These are phyloP conservation scores for Nowickia ferox DNA, from an alignment of 2,888 invertebrate genomes.

Conservation along the genomic window DNA sequence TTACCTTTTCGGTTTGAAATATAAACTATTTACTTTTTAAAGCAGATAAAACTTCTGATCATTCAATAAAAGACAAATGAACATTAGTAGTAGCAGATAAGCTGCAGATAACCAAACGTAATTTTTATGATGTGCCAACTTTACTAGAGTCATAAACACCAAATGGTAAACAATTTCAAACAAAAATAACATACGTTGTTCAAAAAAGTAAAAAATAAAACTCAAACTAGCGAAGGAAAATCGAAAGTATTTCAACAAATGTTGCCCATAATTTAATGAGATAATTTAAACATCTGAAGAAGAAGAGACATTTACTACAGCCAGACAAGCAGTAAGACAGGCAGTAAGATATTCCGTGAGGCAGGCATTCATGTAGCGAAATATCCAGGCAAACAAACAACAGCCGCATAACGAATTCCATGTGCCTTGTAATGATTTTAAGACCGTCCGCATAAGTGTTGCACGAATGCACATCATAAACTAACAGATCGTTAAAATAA, in stretches of 20 bases:
- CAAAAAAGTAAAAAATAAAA: not conserved
- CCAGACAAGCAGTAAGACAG: not conserved
- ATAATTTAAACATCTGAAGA: slow-evolving; percentile 40
- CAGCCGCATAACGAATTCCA: slow-evolving; percentile 73
- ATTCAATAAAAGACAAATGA: not conserved
- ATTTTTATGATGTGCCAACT: slow-evolving; percentile 67
- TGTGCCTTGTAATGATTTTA: slow-evolving; percentile 48
- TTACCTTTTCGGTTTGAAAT: slow-evolving; percentile 9
- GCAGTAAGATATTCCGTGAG: not conserved
- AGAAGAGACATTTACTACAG: slow-evolving; percentile 17
- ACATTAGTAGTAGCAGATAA: slow-evolving; percentile 31
- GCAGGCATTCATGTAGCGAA: not conserved
- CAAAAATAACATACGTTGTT: slow-evolving; percentile 34
- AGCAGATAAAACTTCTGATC: not conserved
- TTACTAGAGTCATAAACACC: slow-evolving; percentile 53
- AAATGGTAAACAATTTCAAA: slow-evolving; percentile 49
- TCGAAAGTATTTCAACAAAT: slow-evolving; percentile 48
- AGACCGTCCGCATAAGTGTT: slow-evolving; percentile 75
- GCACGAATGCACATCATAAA: slow-evolving; percentile 78
- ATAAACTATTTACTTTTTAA: not conserved
- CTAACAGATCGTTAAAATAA: slow-evolving; percentile 79
- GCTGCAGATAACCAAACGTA: slow-evolving; percentile 31
- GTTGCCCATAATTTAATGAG: slow-evolving; percentile 49
- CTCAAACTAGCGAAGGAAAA: not conserved
- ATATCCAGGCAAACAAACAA: slow-evolving; percentile 44